Percentiles rank a stretch among this genome's conserved stretches.
Evolutionary conservation across 2,888 invertebrate species (phyloP).

Genomic region (Agrotis ipsilon): DNA sequence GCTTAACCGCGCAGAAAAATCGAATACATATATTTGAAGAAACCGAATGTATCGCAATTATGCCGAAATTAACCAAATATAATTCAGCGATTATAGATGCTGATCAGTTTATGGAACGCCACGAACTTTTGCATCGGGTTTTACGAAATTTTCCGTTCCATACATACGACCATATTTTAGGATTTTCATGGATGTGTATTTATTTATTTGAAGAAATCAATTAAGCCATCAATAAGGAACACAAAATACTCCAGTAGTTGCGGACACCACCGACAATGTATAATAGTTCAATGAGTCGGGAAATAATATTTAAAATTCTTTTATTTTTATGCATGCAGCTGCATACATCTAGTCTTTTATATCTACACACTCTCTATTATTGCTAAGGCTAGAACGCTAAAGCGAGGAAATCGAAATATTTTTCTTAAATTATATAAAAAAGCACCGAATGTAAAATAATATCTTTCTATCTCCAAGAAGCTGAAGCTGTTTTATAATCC

Average conservation of each 20-base stretch:
- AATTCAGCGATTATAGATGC: neutral
- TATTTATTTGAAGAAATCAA: slow-evolving; percentile 1
- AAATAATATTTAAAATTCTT: neutral
- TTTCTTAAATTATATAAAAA: neutral
- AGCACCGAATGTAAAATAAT: slow-evolving; percentile 14
- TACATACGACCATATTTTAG: slow-evolving; percentile 1
- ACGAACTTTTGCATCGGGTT: neutral
- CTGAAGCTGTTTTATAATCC: slow-evolving; percentile 16
- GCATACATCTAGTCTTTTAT: neutral
- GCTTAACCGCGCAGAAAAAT: neutral
- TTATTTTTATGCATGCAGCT: neutral
- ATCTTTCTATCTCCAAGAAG: neutral
- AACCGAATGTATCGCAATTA: neutral
- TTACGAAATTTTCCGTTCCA: neutral
- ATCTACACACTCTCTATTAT: neutral
- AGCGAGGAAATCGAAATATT: neutral
- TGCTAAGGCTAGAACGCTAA: neutral
- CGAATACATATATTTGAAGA: neutral
- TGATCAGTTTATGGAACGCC: neutral
- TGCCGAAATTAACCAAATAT: neutral
- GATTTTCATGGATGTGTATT: slow-evolving; percentile 18
- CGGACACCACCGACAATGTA: neutral
- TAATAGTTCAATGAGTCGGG: neutral
- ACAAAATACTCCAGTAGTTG: neutral
- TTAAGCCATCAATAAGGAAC: neutral